A percentile compares a stretch with the other conserved stretches of the same genome.
Conservation (phyloP, 2,113 vertebrate species). For the Hipposideros armiger region DNA sequence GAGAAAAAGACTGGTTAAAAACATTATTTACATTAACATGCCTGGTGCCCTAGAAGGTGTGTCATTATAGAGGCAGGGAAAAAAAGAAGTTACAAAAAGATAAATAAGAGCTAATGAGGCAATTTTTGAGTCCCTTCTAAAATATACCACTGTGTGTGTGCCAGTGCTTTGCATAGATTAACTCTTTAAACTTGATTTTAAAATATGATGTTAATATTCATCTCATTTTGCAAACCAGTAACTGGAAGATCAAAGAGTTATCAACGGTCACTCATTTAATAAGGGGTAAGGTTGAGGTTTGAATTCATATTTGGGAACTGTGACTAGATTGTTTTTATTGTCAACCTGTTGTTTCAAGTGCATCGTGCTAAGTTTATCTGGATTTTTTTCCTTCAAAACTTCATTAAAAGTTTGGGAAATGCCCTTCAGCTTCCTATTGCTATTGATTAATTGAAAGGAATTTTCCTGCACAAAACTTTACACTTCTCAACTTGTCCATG, state of each 20-base stretch:
- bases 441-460: conserved; percentile 15
- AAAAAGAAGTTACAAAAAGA: background rate
- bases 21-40: background rate
- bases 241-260: background rate
- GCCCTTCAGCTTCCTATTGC: background rate
- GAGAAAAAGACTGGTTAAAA: background rate
- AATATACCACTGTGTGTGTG: too few relatives aligned
- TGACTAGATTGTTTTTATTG: background rate
- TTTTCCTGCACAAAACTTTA: background rate
- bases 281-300: background rate
- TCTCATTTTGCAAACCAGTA: background rate
- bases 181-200: background rate
- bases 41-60: background rate
- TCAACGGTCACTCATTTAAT: background rate
- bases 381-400: background rate
- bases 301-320: background rate
- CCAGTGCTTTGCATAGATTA: background rate
- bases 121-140: background rate
- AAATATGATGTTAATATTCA: background rate
- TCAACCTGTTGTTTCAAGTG: background rate
- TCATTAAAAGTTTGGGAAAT: conserved; percentile 41
- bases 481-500: conserved; percentile 33
- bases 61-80: background rate
- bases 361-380: background rate
- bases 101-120: background rate